phyloP scores from a whole-genome alignment of 2,797 vertebrate genomes.

The Gila robusta region DNA sequence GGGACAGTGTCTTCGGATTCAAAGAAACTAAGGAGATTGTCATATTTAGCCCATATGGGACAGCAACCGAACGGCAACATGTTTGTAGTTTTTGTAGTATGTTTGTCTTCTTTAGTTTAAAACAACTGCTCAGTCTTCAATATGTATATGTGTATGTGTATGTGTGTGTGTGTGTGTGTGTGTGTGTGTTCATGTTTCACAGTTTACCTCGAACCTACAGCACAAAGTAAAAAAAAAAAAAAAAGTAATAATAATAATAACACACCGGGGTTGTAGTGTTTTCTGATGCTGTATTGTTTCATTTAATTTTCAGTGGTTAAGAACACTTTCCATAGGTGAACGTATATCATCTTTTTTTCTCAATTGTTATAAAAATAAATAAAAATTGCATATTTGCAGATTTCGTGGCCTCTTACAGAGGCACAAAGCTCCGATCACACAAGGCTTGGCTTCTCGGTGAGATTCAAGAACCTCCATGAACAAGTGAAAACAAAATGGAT shows the following conservation, averaged over 20 bases:
- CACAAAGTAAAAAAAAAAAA: slow-evolving; percentile 78
- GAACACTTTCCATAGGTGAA: slow-evolving; percentile 90
- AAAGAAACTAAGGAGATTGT: slow-evolving; percentile 98
- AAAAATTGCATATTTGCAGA: slow-evolving; percentile 94
- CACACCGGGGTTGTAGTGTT: slow-evolving; percentile 80
- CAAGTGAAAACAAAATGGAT: slow-evolving; percentile 68
- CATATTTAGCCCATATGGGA: slow-evolving; percentile 91
- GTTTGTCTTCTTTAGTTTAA: slow-evolving; percentile 53
- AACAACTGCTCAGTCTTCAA: slow-evolving; percentile 74
- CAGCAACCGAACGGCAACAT: slow-evolving; percentile 89
- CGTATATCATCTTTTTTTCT: slow-evolving; percentile 71
- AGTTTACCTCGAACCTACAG: slow-evolving; percentile 87
- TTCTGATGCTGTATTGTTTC: slow-evolving; percentile 76
- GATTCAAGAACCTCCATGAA: slow-evolving; percentile 76
- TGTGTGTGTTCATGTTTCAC: slow-evolving; percentile 82
- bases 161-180: slow-evolving; percentile 65
- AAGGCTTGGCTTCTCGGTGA: slow-evolving; percentile 83
- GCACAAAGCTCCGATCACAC: slow-evolving; percentile 85
- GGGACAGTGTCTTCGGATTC: slow-evolving; percentile 86
- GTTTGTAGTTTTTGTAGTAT: slow-evolving; percentile 61
- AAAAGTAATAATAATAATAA: slow-evolving; percentile 70
- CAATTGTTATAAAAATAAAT: slow-evolving; percentile 89
- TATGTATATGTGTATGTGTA: slow-evolving; percentile 66
- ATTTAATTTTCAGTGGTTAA: slow-evolving; percentile 88
- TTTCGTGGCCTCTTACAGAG: slow-evolving; percentile 89